Evolutionary conservation across 2,113 vertebrate species (phyloP), one percentile per base, ranked within the genome.

Genomic region (Lophochroa leadbeateri): DNA sequence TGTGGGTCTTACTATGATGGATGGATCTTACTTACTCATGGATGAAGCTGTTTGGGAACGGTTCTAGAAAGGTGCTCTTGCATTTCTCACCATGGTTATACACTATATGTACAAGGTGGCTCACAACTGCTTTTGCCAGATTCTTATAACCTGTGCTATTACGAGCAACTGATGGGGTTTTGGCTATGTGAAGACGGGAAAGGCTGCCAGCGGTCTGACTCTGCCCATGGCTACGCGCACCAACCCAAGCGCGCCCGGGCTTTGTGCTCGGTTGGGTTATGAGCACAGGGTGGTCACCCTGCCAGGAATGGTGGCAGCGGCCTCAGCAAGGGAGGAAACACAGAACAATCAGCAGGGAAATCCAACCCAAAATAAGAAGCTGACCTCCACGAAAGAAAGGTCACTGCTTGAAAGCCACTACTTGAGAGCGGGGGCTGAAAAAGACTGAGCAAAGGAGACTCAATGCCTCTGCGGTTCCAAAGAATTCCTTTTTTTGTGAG

Each of bases 321-420:
- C 46, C 64, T 70, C 0, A 33, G 49, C 7, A 0, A 21, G 5
- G 87, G 94, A 94, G 94, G 96, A 95, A 96, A 29, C 5, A 1
- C 79, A 43, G 88, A 95, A 95, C 96, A 96, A 97, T 94, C 37
- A 3, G 60, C 92, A 94, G 94, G 92, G 95, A 97, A 96, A 97
- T 94, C 88, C 82, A 93, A 90, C 82, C 82, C 96, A 93, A 88
- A 96, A 94, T 92, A 95, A 93, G 50, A 5, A 67, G 35, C 46
- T 81, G 91, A 90, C 90, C 94, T 83, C 78, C 63, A 28, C 4
- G 0, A 53, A 86, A 58, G 84, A 93, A 94, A 95, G 95, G 93
- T 97, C 96, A 95, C 60, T 41, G 64, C 52, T 90, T 90, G 90
- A 96, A 97, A 96, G 88, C 60, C 75, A 18, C 75, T 72, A 0